phyloP scores from a whole-genome alignment of 2,888 invertebrate genomes.

The Dryomyza anilis region DNA sequence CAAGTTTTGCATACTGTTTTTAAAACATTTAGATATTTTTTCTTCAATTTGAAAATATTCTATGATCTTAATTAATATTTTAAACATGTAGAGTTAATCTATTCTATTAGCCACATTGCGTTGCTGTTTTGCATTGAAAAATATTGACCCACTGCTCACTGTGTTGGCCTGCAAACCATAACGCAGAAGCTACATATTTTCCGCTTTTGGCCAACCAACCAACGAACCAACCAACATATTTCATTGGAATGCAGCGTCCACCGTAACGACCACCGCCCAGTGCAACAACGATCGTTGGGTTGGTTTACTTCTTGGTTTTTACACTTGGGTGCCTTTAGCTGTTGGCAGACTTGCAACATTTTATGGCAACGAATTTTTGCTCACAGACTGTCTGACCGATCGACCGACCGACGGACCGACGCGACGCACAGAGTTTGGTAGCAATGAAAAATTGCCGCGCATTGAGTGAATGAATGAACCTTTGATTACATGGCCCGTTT shows the following conservation, averaged over 20 bases:
- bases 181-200: not conserved
- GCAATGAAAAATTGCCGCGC: conserved; percentile 4
- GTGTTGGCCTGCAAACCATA: not conserved
- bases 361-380: conserved; percentile 4
- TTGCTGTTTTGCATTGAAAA: no score
- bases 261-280: conserved; percentile 2
- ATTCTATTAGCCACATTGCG: no score
- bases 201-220: conserved; percentile 6
- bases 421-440: not conserved
- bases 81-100: no score
- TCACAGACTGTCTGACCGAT: not conserved
- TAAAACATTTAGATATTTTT: no score
- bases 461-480: conserved; percentile 3
- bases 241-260: conserved; percentile 17
- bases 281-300: not conserved
- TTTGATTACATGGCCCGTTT: not conserved
- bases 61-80: no score
- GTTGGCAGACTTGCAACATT: conserved; percentile 17
- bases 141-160: conserved; percentile 16
- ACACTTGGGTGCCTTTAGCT: not conserved
- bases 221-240: no score
- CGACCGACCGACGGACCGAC: no score
- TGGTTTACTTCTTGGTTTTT: not conserved
- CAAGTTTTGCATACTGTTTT: no score
- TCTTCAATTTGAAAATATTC: no score